Percentiles rank a stretch among this genome's conserved stretches.
These are phyloP conservation scores for Eurystomus glaucurus DNA, from an alignment of 2,797 vertebrate species.

Conservation along the genomic window DNA sequence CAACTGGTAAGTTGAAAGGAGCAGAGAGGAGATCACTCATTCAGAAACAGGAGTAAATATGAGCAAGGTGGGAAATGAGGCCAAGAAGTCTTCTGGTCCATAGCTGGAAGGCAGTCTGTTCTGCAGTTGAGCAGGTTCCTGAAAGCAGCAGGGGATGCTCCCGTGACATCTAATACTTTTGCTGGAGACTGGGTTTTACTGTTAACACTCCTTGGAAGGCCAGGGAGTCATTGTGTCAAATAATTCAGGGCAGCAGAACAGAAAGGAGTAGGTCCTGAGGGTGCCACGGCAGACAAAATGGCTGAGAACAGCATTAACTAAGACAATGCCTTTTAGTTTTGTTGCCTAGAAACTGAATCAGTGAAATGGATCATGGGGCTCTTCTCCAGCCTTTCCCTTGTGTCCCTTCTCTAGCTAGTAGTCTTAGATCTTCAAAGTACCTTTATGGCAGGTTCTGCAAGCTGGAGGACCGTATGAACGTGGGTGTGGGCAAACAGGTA, in stretches of 20 bases:
- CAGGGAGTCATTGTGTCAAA: background rate
- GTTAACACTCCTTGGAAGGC: background rate
- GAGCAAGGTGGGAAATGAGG: background rate
- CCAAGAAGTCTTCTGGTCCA: background rate
- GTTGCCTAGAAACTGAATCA: background rate
- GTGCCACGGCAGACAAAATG: background rate
- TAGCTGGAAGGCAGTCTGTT: background rate
- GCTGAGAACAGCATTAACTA: background rate
- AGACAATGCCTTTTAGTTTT: background rate
- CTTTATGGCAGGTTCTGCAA: background rate
- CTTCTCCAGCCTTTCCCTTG: background rate
- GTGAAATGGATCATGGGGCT: background rate
- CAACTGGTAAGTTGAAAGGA: background rate
- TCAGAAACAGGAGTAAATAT: background rate
- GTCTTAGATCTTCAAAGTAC: constrained; percentile 7
- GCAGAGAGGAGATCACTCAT: background rate
- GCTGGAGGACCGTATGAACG: background rate
- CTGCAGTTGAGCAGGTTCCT: background rate
- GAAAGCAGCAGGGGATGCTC: background rate
- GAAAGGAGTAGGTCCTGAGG: background rate
- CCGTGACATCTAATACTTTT: background rate
- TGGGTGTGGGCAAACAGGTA: background rate
- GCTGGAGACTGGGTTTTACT: background rate
- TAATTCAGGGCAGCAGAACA: background rate
- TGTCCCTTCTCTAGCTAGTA: background rate